Percentiles rank a stretch among this genome's conserved stretches.
phyloP scores from a whole-genome alignment of 2,888 invertebrate species.

The Sthenelais limicola region DNA sequence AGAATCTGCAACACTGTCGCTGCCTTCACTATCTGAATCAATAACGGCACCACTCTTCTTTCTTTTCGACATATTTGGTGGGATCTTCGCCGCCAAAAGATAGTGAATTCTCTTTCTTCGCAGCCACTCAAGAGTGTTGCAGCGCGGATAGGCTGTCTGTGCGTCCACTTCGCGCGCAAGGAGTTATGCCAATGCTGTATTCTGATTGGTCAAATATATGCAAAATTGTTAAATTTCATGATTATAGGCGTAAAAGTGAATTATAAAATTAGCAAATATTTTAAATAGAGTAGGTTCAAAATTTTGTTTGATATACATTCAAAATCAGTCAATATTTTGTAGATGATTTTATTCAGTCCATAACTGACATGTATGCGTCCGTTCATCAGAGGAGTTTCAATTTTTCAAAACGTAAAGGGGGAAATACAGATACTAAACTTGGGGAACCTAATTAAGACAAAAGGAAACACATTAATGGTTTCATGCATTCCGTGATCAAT shows the following conservation, averaged over 20 bases:
- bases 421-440: too few species aligned
- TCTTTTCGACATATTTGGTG: constrained; percentile 65
- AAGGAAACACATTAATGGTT: too few species aligned
- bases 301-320: too few species aligned
- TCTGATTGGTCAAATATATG: not conserved
- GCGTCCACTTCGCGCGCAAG: constrained; percentile 5
- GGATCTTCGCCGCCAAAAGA: not conserved
- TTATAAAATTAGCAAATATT: too few species aligned
- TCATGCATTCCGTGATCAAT: too few species aligned
- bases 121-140: not conserved
- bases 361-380: too few species aligned
- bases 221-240: not conserved
- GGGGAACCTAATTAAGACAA: too few species aligned
- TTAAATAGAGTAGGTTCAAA: too few species aligned
- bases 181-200: not conserved
- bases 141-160: constrained; percentile 11
- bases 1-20: constrained; percentile 69
- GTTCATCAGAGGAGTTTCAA: too few species aligned
- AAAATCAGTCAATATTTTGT: not conserved
- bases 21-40: constrained; percentile 69
- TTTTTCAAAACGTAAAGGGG: too few species aligned
- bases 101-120: not conserved
- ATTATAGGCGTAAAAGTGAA: too few species aligned
- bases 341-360: not conserved
- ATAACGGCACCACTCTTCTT: constrained; percentile 68